Conservation (phyloP, 2,797 vertebrate genomes). For the Psittacula echo region DNA sequence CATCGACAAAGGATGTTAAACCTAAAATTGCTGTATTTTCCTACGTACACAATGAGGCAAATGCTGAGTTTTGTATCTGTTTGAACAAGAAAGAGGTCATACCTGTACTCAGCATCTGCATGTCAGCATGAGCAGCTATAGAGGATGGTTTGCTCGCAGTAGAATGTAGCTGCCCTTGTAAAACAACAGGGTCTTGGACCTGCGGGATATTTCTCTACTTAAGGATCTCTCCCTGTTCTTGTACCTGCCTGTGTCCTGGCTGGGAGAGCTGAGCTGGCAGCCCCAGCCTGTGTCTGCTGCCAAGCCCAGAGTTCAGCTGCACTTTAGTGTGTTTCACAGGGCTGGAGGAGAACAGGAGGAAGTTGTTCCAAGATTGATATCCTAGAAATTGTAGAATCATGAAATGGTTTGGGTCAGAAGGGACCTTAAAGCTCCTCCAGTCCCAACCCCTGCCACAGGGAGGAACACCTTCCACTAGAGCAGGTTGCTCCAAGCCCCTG, state of each 20-base stretch:
- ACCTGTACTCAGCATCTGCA: background rate
- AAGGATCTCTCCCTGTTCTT: background rate
- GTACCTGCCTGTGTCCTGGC: background rate
- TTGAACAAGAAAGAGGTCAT: background rate
- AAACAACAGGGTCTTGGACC: rapidly evolving
- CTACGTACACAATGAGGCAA: rapidly evolving
- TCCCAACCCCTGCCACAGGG: rapidly evolving
- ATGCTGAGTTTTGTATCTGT: background rate
- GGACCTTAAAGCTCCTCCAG: background rate
- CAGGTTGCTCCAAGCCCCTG: too few relatives aligned
- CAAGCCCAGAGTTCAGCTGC: background rate
- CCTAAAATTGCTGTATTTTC: background rate
- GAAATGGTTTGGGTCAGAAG: background rate
- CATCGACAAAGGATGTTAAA: background rate
- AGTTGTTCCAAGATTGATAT: background rate
- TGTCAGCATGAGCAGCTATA: background rate
- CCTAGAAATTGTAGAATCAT: background rate
- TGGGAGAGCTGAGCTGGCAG: background rate
- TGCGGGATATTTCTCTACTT: rapidly evolving
- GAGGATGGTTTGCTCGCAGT: background rate
- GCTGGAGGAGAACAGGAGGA: background rate
- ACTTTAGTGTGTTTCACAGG: rapidly evolving
- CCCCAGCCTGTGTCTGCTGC: background rate
- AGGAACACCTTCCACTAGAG: background rate
- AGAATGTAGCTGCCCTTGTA: background rate